Evolutionary conservation across 2,797 vertebrate species (phyloP), one percentile per base, ranked within the genome.

Genomic region (Tauraco hartlaubi): DNA sequence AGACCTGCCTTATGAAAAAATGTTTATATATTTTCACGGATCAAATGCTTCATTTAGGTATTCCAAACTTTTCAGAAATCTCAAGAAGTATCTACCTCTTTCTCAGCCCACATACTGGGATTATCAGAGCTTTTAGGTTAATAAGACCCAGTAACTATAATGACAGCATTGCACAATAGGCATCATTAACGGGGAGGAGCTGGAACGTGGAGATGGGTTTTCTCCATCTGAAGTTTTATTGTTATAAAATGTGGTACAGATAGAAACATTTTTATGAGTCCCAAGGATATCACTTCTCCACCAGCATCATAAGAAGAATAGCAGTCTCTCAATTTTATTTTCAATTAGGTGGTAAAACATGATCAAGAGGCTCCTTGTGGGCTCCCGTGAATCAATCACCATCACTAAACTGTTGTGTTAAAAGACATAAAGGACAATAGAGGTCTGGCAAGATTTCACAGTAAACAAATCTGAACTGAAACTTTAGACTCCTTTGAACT

Each of bases 221-320:
- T 82, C 79, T 92, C 63, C 21, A 9, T 62, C 71, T 64, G 33
- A 81, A 76, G 9, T 90, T 77, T 83, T 91, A 90, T 69, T 83
- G 75, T 26, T 78, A 58, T 21, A 91, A 93, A 87, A 91, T 66
- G 22, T 31, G 35, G 66, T 83, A 90, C 81, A 85, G 83, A 90
- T 77, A 93, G 72, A 56, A 90, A 95, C 69, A 85, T 69, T 97
- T 95, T 93, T 90, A 94, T 78, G 63, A 88, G 82, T 73, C 76
- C 71, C 73, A 69, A 19, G 51, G 81, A 94, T 64, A 71, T 62
- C 18, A 58, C 56, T 94, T 95, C 73, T 97, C 80, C 67, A 71
- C 71, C 74, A 84, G 35, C 31, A 82, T 44, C 37, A 49, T 19
- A 11, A 76, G 73, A 92, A 92, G 78, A 91, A 88, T 95, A 92